Evolutionary conservation across 1,140 invertebrate genomes (phyloP).

Genomic region (Penaeus indicus): DNA sequence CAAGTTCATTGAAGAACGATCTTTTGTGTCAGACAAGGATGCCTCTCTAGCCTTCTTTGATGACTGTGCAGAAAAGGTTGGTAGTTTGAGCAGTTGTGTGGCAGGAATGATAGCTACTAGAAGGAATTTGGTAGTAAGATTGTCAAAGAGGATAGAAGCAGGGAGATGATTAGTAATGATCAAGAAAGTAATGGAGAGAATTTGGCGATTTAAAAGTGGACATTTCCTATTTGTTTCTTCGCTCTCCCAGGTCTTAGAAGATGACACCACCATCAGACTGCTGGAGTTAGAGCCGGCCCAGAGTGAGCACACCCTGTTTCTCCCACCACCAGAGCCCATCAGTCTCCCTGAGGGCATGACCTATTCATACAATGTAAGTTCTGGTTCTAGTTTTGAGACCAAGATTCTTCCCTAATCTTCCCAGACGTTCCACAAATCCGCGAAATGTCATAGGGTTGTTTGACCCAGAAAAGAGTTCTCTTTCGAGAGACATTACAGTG

Average conservation of each 20-base stretch:
- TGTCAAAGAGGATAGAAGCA: too few relatives aligned
- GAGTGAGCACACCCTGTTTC: constrained; percentile 94
- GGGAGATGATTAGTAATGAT: too few relatives aligned
- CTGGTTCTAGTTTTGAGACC: too few relatives aligned
- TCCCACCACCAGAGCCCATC: constrained; percentile 90
- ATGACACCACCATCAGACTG: constrained; percentile 50
- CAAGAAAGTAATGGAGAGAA: too few relatives aligned
- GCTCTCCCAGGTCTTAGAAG: constrained; percentile 58
- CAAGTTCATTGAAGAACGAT: constrained; percentile 96
- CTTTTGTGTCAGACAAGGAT: constrained; percentile 97
- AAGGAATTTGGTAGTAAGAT: not conserved
- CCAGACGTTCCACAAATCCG: too few relatives aligned
- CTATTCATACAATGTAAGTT: constrained; percentile 70
- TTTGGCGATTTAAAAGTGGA: too few relatives aligned
- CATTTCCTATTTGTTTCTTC: too few relatives aligned
- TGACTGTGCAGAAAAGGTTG: constrained; percentile 89
- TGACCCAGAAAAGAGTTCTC: too few relatives aligned
- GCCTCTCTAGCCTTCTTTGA: constrained; percentile 95
- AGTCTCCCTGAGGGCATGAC: constrained; percentile 63
- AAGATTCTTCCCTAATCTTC: too few relatives aligned
- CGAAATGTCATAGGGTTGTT: too few relatives aligned
- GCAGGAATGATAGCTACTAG: not conserved
- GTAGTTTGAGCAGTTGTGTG: not conserved
- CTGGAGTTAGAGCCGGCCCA: constrained; percentile 74
- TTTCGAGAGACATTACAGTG: too few relatives aligned